Evolutionary conservation across 1,140 invertebrate genomes (phyloP).

Genomic region (Saccostrea echinata): DNA sequence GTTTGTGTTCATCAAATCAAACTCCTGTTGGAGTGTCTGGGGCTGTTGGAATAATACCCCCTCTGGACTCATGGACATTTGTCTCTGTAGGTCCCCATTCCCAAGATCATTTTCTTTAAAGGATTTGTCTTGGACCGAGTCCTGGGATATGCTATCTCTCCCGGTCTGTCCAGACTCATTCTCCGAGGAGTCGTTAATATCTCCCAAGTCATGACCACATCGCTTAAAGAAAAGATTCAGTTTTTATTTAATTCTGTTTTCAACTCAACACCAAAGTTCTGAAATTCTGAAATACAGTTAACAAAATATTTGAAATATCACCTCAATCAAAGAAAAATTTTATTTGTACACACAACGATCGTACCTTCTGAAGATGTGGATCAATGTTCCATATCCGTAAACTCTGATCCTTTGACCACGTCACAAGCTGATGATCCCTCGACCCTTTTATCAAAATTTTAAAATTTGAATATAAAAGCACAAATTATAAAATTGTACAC

Average conservation of each 20-base stretch:
- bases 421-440: conserved; percentile 92
- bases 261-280: too few species aligned
- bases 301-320: too few species aligned
- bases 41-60: conserved; percentile 64
- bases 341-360: background rate
- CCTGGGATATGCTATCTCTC: background rate
- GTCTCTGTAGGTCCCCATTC: conserved; percentile 2
- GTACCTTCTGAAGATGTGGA: conserved; percentile 84
- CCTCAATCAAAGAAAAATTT: background rate
- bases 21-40: conserved; percentile 88
- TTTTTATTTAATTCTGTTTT: too few species aligned
- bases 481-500: too few species aligned
- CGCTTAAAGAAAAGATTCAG: conserved; percentile 68
- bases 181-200: conserved; percentile 60
- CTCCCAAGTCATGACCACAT: conserved; percentile 77
- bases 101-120: conserved; percentile 45
- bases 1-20: conserved; percentile 91
- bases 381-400: conserved; percentile 95
- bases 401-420: conserved; percentile 96
- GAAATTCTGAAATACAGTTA: too few species aligned
- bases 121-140: conserved; percentile 41
- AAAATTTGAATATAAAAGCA: background rate
- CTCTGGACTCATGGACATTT: conserved; percentile 57
- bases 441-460: conserved; percentile 79
- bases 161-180: conserved; percentile 30